Evolutionary conservation across 2,797 vertebrate species (phyloP).

Genomic region (Netta rufina): DNA sequence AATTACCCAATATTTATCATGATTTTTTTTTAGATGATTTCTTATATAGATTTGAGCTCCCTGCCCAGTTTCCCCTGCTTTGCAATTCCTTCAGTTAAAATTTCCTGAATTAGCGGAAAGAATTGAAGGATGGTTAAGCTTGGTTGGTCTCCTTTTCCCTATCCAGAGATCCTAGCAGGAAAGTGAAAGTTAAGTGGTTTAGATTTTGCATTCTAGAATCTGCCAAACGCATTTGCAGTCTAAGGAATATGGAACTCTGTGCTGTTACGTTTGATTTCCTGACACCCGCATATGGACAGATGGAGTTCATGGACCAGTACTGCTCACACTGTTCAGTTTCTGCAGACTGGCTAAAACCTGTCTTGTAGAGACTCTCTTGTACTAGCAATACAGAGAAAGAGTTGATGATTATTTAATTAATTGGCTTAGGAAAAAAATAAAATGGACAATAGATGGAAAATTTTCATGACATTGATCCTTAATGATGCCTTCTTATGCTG

Average conservation of each 20-base stretch:
- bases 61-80: neutral
- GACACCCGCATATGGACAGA: neutral
- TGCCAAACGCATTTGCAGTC: neutral
- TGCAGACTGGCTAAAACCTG: neutral
- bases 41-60: neutral
- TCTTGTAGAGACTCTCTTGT: neutral
- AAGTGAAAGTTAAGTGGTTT: neutral
- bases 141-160: neutral
- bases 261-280: neutral
- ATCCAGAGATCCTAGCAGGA: neutral
- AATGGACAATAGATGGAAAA: neutral
- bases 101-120: neutral
- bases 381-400: neutral
- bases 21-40: neutral
- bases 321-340: neutral
- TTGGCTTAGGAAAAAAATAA: neutral
- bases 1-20: neutral
- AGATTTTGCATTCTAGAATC: neutral
- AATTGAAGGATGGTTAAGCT: neutral
- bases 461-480: neutral
- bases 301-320: neutral
- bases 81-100: neutral
- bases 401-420: neutral
- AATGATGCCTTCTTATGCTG: neutral
- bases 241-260: neutral